Conservation (phyloP, 1,140 invertebrate species). For the Stenopsyche tienmushanensis region DNA sequence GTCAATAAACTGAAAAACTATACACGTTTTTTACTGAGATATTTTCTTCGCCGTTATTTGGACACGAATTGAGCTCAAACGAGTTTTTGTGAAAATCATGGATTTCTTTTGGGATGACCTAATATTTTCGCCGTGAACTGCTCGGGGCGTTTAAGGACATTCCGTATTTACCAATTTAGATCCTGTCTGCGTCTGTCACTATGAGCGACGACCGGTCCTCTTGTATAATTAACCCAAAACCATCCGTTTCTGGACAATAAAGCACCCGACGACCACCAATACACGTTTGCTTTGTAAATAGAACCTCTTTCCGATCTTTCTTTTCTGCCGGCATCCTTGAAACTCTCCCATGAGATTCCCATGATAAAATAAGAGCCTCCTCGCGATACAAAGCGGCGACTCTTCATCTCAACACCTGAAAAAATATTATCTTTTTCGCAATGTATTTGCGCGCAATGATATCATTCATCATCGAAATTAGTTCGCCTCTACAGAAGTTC, state of each 20-base stretch:
- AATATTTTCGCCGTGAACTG: no score
- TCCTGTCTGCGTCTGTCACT: not conserved
- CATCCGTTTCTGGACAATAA: conserved; percentile 2
- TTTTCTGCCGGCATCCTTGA: not conserved
- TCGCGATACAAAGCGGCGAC: no score
- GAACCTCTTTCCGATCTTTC: not conserved
- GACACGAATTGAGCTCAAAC: no score
- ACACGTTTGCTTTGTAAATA: conserved; percentile 16
- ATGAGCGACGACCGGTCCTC: not conserved
- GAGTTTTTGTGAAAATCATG: no score
- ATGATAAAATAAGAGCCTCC: not conserved
- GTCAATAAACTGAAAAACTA: no score
- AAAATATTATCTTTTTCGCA: conserved; percentile 1
- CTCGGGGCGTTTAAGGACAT: no score
- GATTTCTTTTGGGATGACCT: no score
- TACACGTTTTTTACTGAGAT: no score
- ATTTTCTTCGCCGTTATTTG: no score
- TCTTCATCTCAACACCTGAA: not conserved
- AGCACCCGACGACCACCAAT: not conserved
- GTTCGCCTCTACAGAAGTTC: no score
- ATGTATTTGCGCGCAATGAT: not conserved
- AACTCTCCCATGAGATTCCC: not conserved
- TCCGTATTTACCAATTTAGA: not conserved
- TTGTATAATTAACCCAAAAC: not conserved
- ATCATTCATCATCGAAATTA: no score